These are phyloP conservation scores for Menura novaehollandiae DNA, from an alignment of 2,113 vertebrate species.

Conservation along the genomic window DNA sequence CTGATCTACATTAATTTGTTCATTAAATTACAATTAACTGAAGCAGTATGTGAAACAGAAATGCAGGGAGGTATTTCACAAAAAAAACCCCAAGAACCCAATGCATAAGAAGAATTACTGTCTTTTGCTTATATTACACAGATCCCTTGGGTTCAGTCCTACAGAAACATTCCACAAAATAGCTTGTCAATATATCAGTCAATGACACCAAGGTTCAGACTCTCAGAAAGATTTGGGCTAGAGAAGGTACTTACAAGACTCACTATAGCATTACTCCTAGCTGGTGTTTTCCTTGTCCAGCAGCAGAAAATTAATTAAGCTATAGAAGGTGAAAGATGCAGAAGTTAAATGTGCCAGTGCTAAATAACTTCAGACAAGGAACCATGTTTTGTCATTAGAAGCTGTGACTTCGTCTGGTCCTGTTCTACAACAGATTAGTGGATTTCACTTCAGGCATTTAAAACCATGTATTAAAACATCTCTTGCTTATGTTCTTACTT, in stretches of 20 bases:
- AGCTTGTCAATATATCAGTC: not conserved
- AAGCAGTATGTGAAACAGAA: not conserved
- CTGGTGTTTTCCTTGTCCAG: not conserved
- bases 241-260: not conserved
- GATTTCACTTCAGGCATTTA: not conserved
- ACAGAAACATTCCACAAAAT: not conserved
- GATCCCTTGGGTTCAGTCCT: not conserved
- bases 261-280: not conserved
- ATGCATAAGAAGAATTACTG: not conserved
- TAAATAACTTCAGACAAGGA: not conserved
- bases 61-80: not conserved
- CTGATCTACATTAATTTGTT: not conserved
- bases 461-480: not conserved
- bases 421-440: not conserved
- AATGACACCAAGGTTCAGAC: not conserved
- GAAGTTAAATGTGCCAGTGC: not conserved
- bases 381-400: not conserved
- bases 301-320: not conserved
- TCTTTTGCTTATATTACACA: not conserved
- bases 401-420: not conserved
- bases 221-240: not conserved
- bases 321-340: not conserved
- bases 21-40: not conserved
- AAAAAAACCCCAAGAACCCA: accelerated
- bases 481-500: not conserved